Base-by-base conservation (phyloP, 1,140 invertebrate genomes). In the Aradophagus sp. region DNA sequence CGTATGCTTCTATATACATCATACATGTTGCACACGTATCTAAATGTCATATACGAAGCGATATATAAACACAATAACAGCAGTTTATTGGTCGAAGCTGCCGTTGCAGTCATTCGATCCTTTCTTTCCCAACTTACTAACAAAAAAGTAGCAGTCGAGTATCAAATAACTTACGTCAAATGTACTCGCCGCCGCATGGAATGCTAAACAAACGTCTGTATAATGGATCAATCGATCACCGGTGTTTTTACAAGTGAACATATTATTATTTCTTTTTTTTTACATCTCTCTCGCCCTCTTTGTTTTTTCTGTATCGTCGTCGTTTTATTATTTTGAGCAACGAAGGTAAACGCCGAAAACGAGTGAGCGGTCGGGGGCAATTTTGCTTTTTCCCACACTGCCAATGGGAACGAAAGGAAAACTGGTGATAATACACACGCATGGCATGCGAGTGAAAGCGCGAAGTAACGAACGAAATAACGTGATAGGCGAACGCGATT, bases 141-240 rank as follows among this genome's bases (percentile, higher is more conserved):
- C 35, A 50, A n/a, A 55, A 41, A 34, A 44, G 31, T 58, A 56
- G 72, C 58, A 58, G 44, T 29, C 66, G 66, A 74, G 66, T 66
- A 69, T 45, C 66, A 67, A 55, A 44, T 69, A 74, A 66, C 66
- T 48, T 56, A 55, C 52, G 55, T 74, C 48, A 74, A 65, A 42
- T 62, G 61, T 74, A 74, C 65, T 74, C 55, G 62, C 61, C 66
- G 48, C 56, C 20, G 29, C 27, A 67, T 74, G 66, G 72, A 74
- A 74, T 74, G 72, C 66, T 74, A 74, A 74, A 74, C 66, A 70
- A 70, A 74, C 72, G 66, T 74, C 72, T 68, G 61, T 66, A 62
- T 50, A 58, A n/a, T n/a, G n/a, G 59, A 58, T 68, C 55, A 66
- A 74, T 62, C 52, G 47, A 69, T 62, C 61, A 69, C 66, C 71